Evolutionary conservation across 2,797 vertebrate genomes (phyloP).

Genomic region (Eleutherodactylus coqui): DNA sequence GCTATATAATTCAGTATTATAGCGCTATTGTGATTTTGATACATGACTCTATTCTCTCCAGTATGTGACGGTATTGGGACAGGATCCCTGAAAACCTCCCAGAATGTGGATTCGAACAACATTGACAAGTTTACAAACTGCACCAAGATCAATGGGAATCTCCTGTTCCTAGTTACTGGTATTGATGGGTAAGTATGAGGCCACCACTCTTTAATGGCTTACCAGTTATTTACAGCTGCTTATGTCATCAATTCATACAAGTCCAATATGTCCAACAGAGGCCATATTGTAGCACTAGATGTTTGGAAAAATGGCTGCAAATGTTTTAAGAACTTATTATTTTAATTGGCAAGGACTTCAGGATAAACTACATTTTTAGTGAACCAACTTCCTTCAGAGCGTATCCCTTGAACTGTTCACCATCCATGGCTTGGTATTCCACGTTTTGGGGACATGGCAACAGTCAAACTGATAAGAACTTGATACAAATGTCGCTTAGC

Average conservation of each 20-base stretch:
- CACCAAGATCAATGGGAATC: slow-evolving; percentile 98
- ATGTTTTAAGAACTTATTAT: too few species aligned
- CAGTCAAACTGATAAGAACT: too few species aligned
- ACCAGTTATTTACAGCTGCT: neutral
- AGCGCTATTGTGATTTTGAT: neutral
- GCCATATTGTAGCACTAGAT: too few species aligned
- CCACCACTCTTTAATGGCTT: neutral
- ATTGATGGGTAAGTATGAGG: slow-evolving; percentile 89
- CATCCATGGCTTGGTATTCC: too few species aligned
- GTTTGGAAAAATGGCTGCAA: too few species aligned
- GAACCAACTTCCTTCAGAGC: too few species aligned
- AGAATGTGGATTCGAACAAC: slow-evolving; percentile 97
- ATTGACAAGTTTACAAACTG: slow-evolving; percentile 96
- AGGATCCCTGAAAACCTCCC: slow-evolving; percentile 86
- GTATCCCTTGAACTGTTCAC: too few species aligned
- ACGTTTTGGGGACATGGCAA: too few species aligned
- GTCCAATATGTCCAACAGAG: neutral
- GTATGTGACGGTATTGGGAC: slow-evolving; percentile 97
- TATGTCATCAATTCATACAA: neutral
- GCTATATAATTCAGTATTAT: neutral
- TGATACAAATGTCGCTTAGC: too few species aligned
- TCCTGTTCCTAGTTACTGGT: slow-evolving; percentile 96
- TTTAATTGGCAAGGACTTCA: too few species aligned
- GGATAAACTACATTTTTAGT: too few species aligned
- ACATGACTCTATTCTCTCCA: slow-evolving; percentile 70